Percentiles rank a stretch among this genome's conserved stretches.
Evolutionary conservation across 2,888 invertebrate genomes (phyloP).

Genomic region (Chymomyza fuscimana): DNA sequence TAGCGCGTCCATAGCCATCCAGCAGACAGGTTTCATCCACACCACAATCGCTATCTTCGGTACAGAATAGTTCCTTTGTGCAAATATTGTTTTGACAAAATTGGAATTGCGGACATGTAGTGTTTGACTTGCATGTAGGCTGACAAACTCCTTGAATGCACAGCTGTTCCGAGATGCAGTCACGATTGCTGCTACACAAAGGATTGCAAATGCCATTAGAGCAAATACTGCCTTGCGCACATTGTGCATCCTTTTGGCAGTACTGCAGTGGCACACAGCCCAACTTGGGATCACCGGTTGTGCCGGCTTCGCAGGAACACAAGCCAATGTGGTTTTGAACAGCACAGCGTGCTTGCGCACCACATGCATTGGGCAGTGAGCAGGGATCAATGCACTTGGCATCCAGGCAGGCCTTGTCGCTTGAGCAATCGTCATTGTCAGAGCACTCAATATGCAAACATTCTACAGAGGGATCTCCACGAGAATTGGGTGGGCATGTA

Average conservation of each 20-base stretch:
- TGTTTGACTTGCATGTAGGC: constrained; percentile 89
- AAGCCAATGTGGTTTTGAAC: constrained; percentile 89
- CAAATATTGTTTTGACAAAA: constrained; percentile 92
- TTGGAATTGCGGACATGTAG: constrained; percentile 91
- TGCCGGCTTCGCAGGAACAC: constrained; percentile 91
- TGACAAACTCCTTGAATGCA: constrained; percentile 93
- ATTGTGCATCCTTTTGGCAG: constrained; percentile 89
- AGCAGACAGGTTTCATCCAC: constrained; percentile 86
- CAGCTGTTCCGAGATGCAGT: constrained; percentile 91
- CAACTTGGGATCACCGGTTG: constrained; percentile 91
- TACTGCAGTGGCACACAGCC: constrained; percentile 92
- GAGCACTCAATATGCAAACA: constrained; percentile 89
- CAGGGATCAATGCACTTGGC: constrained; percentile 91
- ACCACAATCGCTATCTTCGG: constrained; percentile 86
- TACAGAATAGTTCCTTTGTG: constrained; percentile 89
- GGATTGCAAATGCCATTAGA: constrained; percentile 89
- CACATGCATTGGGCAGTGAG: constrained; percentile 89
- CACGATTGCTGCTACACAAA: constrained; percentile 88
- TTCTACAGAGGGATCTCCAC: constrained; percentile 87
- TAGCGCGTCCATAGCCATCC: constrained; percentile 85
- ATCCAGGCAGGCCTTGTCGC: constrained; percentile 87
- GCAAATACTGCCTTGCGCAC: constrained; percentile 91
- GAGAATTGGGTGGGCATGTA: constrained; percentile 87
- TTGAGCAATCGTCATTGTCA: constrained; percentile 87
- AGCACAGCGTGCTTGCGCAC: constrained; percentile 88